A percentile compares a stretch with the other conserved stretches of the same genome.
phyloP scores from a whole-genome alignment of 2,888 invertebrate genomes.

The Troides aeacus region DNA sequence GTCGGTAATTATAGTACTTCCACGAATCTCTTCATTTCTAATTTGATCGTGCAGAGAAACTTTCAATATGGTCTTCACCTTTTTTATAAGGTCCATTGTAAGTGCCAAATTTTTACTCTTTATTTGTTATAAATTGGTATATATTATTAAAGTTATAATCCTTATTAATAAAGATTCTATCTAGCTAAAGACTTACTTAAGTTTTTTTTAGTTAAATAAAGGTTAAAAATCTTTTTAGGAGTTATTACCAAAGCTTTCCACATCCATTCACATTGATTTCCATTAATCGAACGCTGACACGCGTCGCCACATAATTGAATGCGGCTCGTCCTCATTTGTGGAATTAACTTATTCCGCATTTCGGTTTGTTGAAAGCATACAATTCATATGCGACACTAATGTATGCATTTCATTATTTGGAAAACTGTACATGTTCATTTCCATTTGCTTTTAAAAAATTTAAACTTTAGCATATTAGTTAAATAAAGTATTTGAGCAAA shows the following conservation, averaged over 20 bases:
- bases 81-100: no score
- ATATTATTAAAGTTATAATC: no score
- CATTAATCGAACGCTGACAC: conserved; percentile 34
- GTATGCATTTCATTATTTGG: not conserved
- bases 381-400: not conserved
- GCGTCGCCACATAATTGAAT: conserved; percentile 37
- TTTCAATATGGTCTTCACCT: no score
- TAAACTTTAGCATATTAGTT: no score
- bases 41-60: no score
- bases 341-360: conserved; percentile 29
- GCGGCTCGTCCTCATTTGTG: conserved; percentile 35
- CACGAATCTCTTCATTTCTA: no score
- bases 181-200: not conserved
- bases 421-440: no score
- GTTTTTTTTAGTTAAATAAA: not conserved
- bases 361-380: conserved; percentile 1
- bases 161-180: no score
- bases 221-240: not conserved
- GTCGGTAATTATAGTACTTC: no score
- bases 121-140: not conserved
- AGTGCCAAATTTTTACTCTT: not conserved
- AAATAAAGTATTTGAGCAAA: no score
- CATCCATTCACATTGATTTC: conserved; percentile 13
- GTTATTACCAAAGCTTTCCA: not conserved
- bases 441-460: no score